Evolutionary conservation across 2,797 vertebrate species (phyloP).

Genomic region (Coilia nasus): DNA sequence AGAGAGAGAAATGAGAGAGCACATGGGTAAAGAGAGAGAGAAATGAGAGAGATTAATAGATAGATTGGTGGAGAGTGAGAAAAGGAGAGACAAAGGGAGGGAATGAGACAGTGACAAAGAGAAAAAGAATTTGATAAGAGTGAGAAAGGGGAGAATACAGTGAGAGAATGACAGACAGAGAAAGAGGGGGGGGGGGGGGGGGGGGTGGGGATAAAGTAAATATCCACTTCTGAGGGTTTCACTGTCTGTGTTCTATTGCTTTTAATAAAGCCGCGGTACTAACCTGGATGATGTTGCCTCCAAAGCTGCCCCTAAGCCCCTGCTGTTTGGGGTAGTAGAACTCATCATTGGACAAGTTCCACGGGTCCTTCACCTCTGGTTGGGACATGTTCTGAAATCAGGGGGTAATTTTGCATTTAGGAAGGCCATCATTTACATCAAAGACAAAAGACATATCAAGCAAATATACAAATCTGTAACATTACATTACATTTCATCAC

Average conservation of each 20-base stretch:
- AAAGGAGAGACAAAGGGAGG: background rate
- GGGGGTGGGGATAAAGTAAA: too few species aligned
- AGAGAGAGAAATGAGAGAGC: too few species aligned
- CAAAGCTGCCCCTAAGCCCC: slow-evolving; percentile 94
- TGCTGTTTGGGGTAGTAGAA: slow-evolving; percentile 99
- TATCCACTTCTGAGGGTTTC: background rate
- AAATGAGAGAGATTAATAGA: too few species aligned
- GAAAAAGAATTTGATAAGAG: too few species aligned
- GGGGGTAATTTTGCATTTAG: background rate
- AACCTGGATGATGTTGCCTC: slow-evolving; percentile 98
- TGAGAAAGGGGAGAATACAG: background rate
- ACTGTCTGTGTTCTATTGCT: background rate
- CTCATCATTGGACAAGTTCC: slow-evolving; percentile 99
- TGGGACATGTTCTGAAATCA: slow-evolving; percentile 94
- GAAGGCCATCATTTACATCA: background rate
- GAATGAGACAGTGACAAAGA: too few species aligned
- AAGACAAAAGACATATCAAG: background rate
- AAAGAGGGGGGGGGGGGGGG: too few species aligned
- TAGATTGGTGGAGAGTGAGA: background rate
- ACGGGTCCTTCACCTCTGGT: slow-evolving; percentile 96
- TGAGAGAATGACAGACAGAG: too few species aligned
- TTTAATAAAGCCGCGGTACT: background rate
- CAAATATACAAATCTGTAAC: background rate
- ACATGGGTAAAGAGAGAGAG: too few species aligned
- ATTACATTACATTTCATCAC: too few species aligned